These are phyloP conservation scores for Paedocypris micromegethes DNA, from an alignment of 2,797 vertebrate species.

Conservation along the genomic window DNA sequence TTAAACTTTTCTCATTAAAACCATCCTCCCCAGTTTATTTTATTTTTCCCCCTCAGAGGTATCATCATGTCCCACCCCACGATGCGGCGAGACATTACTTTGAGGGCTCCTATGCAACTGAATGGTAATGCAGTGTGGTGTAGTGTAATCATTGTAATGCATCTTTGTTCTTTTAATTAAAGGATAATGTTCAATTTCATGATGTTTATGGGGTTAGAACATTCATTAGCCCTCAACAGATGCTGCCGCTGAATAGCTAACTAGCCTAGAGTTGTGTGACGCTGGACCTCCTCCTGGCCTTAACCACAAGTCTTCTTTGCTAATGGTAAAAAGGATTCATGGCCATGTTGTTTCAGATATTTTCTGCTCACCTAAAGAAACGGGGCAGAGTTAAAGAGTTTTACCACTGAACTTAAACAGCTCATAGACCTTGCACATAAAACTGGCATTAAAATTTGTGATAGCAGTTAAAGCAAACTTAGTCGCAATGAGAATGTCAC, in stretches of 20 bases:
- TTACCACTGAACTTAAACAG: constrained; percentile 78
- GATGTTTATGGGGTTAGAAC: constrained; percentile 82
- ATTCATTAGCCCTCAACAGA: constrained; percentile 81
- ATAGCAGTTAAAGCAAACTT: constrained; percentile 79
- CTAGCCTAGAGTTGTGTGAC: constrained; percentile 64
- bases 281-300: constrained; percentile 61
- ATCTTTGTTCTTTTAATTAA: constrained; percentile 83
- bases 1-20: constrained; percentile 52
- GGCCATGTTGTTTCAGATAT: constrained; percentile 24
- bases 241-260: constrained; percentile 73
- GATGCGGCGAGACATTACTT: constrained; percentile 61
- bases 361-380: constrained; percentile 62
- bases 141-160: constrained; percentile 76
- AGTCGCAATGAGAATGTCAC: constrained; percentile 77
- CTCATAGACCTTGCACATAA: constrained; percentile 77
- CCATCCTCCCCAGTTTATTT: background rate
- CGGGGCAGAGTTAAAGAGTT: constrained; percentile 75
- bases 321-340: constrained; percentile 52
- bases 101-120: constrained; percentile 42
- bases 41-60: constrained; percentile 38
- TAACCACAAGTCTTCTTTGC: constrained; percentile 55
- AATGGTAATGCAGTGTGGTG: constrained; percentile 53
- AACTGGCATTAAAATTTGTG: constrained; percentile 82
- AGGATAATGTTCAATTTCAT: constrained; percentile 81
- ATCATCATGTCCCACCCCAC: constrained; percentile 36